phyloP scores from a whole-genome alignment of 2,797 vertebrate genomes.

The Limnodromus scolopaceus region DNA sequence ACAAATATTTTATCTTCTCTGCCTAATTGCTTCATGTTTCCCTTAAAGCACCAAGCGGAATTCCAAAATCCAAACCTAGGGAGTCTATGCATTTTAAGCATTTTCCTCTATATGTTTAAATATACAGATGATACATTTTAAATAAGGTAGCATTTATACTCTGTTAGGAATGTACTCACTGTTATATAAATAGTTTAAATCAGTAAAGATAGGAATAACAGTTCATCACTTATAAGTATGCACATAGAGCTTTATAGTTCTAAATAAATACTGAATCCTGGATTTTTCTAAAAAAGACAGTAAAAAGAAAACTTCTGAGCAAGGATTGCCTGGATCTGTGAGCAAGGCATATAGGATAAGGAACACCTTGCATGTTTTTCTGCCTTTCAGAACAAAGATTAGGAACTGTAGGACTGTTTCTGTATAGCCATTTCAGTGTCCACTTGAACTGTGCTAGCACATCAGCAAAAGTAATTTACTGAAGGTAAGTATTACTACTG shows the following conservation, averaged over 20 bases:
- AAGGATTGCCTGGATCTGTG: neutral
- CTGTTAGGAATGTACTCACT: rapidly evolving
- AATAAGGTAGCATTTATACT: neutral
- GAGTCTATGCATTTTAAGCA: neutral
- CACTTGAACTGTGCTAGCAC: neutral
- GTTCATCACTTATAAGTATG: neutral
- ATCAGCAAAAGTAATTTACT: neutral
- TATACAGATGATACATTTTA: neutral
- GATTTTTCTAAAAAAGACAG: neutral
- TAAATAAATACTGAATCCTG: neutral
- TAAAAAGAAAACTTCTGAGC: neutral
- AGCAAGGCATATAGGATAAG: neutral
- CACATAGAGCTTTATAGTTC: neutral
- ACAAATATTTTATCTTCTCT: neutral
- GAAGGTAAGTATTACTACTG: neutral
- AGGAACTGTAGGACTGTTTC: neutral
- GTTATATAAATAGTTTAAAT: neutral
- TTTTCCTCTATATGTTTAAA: neutral
- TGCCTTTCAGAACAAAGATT: neutral
- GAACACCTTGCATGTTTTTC: neutral
- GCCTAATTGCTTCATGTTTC: neutral
- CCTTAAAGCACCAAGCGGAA: neutral
- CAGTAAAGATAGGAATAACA: neutral
- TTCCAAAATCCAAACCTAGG: neutral
- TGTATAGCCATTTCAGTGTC: neutral